A percentile compares a stretch with the other conserved stretches of the same genome.
Evolutionary conservation across 1,140 invertebrate species (phyloP).

Genomic region (Oryzaephilus surinamensis): DNA sequence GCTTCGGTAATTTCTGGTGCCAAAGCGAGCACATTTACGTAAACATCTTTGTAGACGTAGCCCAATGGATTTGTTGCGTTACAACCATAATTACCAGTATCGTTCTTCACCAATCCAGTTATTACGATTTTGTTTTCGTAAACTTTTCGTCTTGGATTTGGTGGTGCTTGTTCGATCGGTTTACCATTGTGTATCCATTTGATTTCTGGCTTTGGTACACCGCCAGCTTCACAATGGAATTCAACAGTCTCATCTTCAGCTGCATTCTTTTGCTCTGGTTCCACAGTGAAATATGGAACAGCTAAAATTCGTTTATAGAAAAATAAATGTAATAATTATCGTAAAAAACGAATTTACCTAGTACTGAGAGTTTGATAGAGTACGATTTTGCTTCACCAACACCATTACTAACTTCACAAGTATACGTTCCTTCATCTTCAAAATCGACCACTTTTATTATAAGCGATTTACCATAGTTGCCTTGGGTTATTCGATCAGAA

Average conservation of each 20-base stretch:
- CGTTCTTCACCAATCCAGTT: slow-evolving; percentile 69
- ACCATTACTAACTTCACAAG: slow-evolving; percentile 85
- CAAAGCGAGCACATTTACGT: slow-evolving; percentile 88
- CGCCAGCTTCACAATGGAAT: slow-evolving; percentile 80
- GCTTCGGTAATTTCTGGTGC: slow-evolving; percentile 82
- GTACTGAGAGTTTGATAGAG: slow-evolving; percentile 70
- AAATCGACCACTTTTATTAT: slow-evolving; percentile 76
- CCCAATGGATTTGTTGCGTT: slow-evolving; percentile 97
- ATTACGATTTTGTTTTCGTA: slow-evolving; percentile 69
- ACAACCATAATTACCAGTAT: slow-evolving; percentile 97
- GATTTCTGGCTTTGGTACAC: slow-evolving; percentile 80
- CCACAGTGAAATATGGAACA: slow-evolving; percentile 84
- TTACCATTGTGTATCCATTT: slow-evolving; percentile 96
- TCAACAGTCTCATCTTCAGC: slow-evolving; percentile 84
- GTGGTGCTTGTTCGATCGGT: slow-evolving; percentile 64
- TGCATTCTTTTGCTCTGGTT: slow-evolving; percentile 77
- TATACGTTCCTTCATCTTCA: slow-evolving; percentile 78
- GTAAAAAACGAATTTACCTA: slow-evolving; percentile 41
- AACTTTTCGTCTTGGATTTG: slow-evolving; percentile 61
- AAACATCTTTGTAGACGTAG: slow-evolving; percentile 97
- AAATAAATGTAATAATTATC: slow-evolving; percentile 1
- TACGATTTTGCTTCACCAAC: slow-evolving; percentile 73
- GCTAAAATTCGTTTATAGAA: slow-evolving; percentile 43
- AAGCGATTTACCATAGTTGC: slow-evolving; percentile 87
- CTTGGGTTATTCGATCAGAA: slow-evolving; percentile 65